phyloP scores from a whole-genome alignment of 2,888 invertebrate species.

The Doris montereyensis region DNA sequence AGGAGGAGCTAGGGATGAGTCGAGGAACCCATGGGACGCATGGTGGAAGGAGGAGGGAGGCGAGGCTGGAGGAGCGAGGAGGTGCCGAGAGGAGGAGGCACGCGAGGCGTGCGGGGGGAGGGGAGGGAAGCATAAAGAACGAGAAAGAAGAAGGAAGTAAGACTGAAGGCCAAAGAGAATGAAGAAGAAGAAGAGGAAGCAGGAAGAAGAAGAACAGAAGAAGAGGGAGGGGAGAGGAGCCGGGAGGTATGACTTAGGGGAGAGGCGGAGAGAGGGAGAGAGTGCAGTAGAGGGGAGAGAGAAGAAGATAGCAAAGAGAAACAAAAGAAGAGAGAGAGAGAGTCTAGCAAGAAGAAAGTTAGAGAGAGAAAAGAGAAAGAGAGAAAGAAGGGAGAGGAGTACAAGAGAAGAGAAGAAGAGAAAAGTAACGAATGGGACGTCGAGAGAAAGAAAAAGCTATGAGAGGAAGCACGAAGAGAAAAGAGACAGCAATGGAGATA shows the following conservation, averaged over 20 bases:
- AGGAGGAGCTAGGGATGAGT: too few species aligned
- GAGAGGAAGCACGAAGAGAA: not conserved
- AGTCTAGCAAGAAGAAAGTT: not conserved
- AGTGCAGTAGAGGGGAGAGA: not conserved
- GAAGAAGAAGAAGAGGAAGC: too few species aligned
- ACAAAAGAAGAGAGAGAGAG: not conserved
- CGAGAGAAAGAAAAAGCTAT: not conserved
- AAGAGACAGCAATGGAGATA: not conserved
- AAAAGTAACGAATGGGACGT: not conserved
- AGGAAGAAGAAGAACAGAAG: not conserved
- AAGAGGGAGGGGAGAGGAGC: not conserved
- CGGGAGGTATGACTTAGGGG: not conserved
- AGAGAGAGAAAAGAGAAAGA: not conserved
- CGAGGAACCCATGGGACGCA: too few species aligned
- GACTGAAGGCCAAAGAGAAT: too few species aligned
- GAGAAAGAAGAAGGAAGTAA: not conserved
- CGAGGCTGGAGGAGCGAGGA: too few species aligned
- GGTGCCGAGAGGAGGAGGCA: too few species aligned
- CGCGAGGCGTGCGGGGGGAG: too few species aligned
- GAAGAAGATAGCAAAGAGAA: not conserved
- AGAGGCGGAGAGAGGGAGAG: not conserved
- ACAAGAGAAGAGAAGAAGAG: not conserved
- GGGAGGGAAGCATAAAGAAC: not conserved
- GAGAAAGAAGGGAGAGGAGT: not conserved
- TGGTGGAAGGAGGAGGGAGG: too few species aligned